Base-by-base conservation (phyloP, 2,888 invertebrate genomes). In the Tetheella fluctuosa region DNA sequence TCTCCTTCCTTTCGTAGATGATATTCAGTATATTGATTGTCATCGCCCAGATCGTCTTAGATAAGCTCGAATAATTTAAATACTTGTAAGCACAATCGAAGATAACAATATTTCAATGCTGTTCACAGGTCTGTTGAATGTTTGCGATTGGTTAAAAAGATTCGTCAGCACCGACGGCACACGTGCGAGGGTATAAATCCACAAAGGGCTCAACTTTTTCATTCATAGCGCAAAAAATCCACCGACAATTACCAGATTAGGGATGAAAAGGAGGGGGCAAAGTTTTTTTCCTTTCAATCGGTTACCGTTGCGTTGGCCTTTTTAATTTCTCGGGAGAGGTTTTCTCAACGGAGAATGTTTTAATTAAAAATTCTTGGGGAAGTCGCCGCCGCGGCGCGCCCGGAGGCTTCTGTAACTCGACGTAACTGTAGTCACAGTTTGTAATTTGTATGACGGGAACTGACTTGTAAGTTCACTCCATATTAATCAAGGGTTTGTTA, bases 191-290 rank as follows among this genome's bases (percentile, higher is more conserved):
- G 86, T 84, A 86, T 71, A 78, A 84, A 80, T 83, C 80, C 73
- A 89, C 85, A 86, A 89, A 87, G 89, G 89, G 85, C 84, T 80
- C 68, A 63, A 70, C 81, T 85, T 84, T 90, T 88, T 85, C 77
- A 76, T 84, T 82, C 77, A 79, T 77, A 76, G 75, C 75, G 68
- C 68, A 84, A 90, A 89, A 90, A 88, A 81, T 81, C 77, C 71
- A 80, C 81, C 79, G 81, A 90, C 90, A 89, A 91, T 91, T 89
- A 88, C 86, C 80, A 84, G 89, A 91, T 92, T 90, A 91, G 80
- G 84, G 84, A 83, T 85, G 85, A 86, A 87, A 81, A 77, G 80
- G 77, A 77, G 80, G 83, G 83, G 79, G 81, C 74, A 73, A 74
- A 68, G 64, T 70, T 80, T 84, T 30, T 84, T 85, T 84, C 72